Conservation (phyloP, 1,140 invertebrate genomes). For the Bombus waltoni region DNA sequence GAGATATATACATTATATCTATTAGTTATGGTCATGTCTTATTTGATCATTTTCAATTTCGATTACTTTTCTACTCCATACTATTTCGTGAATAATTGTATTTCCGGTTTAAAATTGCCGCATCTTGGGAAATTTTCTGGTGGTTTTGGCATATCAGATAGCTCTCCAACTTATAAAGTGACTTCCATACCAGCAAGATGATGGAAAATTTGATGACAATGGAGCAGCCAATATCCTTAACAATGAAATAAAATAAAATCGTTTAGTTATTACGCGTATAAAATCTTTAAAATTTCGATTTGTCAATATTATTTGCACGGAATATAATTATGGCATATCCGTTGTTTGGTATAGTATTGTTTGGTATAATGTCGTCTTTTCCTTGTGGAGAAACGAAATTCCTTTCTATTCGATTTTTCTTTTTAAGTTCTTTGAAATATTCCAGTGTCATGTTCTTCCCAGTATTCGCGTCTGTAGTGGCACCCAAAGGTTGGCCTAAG, state of each 20-base stretch:
- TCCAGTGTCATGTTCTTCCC: not conserved
- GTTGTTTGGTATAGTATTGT: conserved; percentile 85
- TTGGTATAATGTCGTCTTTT: conserved; percentile 93
- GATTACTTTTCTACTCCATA: not conserved
- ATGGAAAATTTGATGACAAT: conserved; percentile 84
- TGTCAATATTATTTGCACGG: conserved; percentile 79
- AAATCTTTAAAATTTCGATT: not conserved
- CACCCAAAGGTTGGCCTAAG: conserved; percentile 56
- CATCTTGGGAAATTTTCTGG: conserved; percentile 82
- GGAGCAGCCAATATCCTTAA: conserved; percentile 83
- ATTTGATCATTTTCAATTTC: not conserved
- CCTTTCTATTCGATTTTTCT: conserved; percentile 87
- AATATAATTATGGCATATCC: conserved; percentile 86
- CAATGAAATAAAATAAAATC: not conserved
- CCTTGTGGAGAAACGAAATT: conserved; percentile 89
- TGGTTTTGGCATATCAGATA: conserved; percentile 74
- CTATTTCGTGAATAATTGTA: not conserved
- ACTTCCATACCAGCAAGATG: conserved; percentile 82
- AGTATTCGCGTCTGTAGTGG: not conserved
- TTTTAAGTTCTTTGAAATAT: conserved; percentile 84
- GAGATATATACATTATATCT: not conserved
- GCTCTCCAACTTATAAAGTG: conserved; percentile 81
- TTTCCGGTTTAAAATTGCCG: conserved; percentile 56
- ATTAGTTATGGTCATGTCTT: not conserved
- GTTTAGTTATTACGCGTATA: not conserved